A percentile compares a stretch with the other conserved stretches of the same genome.
Evolutionary conservation across 2,888 invertebrate genomes (phyloP).

Genomic region (Empis stercorea): DNA sequence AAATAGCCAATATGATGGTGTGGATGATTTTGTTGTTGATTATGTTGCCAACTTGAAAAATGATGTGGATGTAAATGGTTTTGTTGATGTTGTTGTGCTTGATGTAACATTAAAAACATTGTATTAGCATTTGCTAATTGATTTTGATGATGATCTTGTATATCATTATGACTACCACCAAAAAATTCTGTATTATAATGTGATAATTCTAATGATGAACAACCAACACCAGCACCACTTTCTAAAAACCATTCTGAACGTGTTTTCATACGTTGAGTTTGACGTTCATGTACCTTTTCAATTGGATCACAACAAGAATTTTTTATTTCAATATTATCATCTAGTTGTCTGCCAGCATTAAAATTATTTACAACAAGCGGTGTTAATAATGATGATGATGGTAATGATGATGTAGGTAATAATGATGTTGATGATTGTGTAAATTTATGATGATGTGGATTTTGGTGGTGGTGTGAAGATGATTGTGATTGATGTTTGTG

Average conservation of each 20-base stretch:
- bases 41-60: conserved; percentile 7
- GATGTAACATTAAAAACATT: conserved; percentile 16
- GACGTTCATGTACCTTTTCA: conserved; percentile 79
- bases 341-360: no score
- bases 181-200: conserved; percentile 19
- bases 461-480: not conserved
- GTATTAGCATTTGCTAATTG: conserved; percentile 12
- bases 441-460: not conserved
- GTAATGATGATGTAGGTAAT: not conserved
- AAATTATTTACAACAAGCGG: no score
- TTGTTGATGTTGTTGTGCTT: conserved; percentile 14
- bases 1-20: conserved; percentile 12
- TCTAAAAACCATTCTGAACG: conserved; percentile 93
- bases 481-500: no score
- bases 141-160: conserved; percentile 15
- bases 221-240: conserved; percentile 26
- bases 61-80: conserved; percentile 15
- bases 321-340: not conserved
- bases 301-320: not conserved
- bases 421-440: not conserved
- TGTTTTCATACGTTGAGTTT: conserved; percentile 91
- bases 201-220: conserved; percentile 14
- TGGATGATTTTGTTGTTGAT: conserved; percentile 14
- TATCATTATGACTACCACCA: conserved; percentile 17
- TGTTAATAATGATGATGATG: not conserved